Percentiles rank a stretch among this genome's conserved stretches.
Evolutionary conservation across 2,888 invertebrate genomes (phyloP).

Genomic region (Brachynemurus nebulosus): DNA sequence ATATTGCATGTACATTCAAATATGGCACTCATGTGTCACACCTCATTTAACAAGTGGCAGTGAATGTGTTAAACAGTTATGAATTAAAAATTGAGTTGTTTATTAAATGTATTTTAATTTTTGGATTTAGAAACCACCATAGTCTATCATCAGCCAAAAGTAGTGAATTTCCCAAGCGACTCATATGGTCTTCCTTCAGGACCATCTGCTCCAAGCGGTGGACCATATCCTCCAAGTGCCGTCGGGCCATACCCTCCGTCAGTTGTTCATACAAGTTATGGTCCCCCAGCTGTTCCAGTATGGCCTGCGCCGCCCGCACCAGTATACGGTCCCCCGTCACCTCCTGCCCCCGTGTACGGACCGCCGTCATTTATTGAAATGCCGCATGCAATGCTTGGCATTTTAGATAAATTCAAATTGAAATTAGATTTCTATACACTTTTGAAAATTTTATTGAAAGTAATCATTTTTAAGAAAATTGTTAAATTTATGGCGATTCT

Average conservation of each 20-base stretch:
- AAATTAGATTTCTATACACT: constrained; percentile 58
- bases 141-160: too few species aligned
- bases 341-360: constrained; percentile 21
- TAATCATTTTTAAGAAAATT: constrained; percentile 67
- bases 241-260: too few species aligned
- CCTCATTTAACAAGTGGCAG: too few species aligned
- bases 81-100: too few species aligned
- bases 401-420: constrained; percentile 51
- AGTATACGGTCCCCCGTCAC: constrained; percentile 23
- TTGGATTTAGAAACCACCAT: too few species aligned
- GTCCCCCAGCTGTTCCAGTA: constrained; percentile 27
- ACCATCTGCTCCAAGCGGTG: neutral
- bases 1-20: too few species aligned
- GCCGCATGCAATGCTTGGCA: constrained; percentile 42
- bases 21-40: too few species aligned
- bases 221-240: neutral
- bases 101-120: too few species aligned
- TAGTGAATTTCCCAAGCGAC: too few species aligned
- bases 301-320: constrained; percentile 16
- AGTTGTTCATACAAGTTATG: constrained; percentile 24
- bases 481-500: constrained; percentile 66
- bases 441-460: constrained; percentile 59
- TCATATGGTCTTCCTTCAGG: neutral
- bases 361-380: constrained; percentile 34
- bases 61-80: too few species aligned